These are phyloP conservation scores for Atractosteus spatula DNA, from an alignment of 2,113 vertebrate genomes.

Conservation along the genomic window DNA sequence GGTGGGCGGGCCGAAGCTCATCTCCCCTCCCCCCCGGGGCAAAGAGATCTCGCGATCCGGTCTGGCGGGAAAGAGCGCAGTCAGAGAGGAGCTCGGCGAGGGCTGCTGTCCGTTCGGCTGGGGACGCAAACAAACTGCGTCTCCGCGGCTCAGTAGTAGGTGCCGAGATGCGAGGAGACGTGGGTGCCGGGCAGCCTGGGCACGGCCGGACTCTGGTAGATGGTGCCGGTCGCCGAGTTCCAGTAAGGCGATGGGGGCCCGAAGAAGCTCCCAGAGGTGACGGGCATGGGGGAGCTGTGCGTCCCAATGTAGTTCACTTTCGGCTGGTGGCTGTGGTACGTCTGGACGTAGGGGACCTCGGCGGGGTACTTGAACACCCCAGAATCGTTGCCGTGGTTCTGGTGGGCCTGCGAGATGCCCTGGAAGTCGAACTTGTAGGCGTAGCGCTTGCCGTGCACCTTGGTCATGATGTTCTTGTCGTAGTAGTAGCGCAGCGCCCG, in stretches of 20 bases:
- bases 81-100: too few species aligned
- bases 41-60: too few species aligned
- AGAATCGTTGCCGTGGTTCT: constrained; percentile 52
- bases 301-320: constrained; percentile 65
- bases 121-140: not conserved
- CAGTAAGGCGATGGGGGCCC: constrained; percentile 53
- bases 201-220: constrained; percentile 61
- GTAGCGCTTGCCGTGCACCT: constrained; percentile 73
- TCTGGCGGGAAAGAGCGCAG: too few species aligned
- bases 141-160: constrained; percentile 60
- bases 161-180: constrained; percentile 59
- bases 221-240: constrained; percentile 59
- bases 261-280: constrained; percentile 60
- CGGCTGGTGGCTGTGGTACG: constrained; percentile 68
- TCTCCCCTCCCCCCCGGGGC: too few species aligned
- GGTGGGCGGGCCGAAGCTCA: too few species aligned
- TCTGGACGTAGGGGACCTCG: constrained; percentile 51
- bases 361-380: constrained; percentile 59
- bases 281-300: constrained; percentile 55
- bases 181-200: constrained; percentile 58
- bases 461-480: constrained; percentile 79
- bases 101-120: too few species aligned
- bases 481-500: constrained; percentile 70
- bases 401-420: constrained; percentile 67
- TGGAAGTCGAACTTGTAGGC: constrained; percentile 74